Evolutionary conservation across 2,113 vertebrate species (phyloP).

Genomic region (Macquaria ambigua): DNA sequence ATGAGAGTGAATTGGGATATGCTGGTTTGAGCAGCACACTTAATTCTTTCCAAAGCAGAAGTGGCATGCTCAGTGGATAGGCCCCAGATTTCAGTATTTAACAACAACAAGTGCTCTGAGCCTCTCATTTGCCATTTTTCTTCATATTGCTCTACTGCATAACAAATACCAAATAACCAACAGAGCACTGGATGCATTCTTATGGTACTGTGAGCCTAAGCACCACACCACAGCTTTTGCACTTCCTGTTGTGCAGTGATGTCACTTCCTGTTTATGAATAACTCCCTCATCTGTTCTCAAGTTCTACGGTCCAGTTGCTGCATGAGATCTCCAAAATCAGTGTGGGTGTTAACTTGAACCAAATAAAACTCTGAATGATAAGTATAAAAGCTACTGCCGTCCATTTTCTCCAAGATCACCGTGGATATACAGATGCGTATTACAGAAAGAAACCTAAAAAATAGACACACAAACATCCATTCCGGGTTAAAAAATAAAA

Average conservation of each 20-base stretch:
- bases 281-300: slow-evolving; percentile 68
- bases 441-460: slow-evolving; percentile 46
- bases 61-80: slow-evolving; percentile 45
- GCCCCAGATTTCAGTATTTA: slow-evolving; percentile 63
- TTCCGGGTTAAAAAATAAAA: slow-evolving; percentile 55
- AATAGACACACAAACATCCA: slow-evolving; percentile 76
- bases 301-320: slow-evolving; percentile 81
- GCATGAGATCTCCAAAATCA: slow-evolving; percentile 83
- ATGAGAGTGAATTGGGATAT: slow-evolving; percentile 67
- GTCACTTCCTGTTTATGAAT: slow-evolving; percentile 80
- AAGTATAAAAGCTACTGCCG: slow-evolving; percentile 81
- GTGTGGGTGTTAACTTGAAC: slow-evolving; percentile 80
- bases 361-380: slow-evolving; percentile 80
- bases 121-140: slow-evolving; percentile 71
- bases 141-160: slow-evolving; percentile 72
- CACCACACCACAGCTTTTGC: slow-evolving; percentile 79
- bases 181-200: slow-evolving; percentile 79
- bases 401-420: slow-evolving; percentile 79
- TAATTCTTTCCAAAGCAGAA: slow-evolving; percentile 38
- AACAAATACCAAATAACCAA: slow-evolving; percentile 83
- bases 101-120: slow-evolving; percentile 63
- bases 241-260: slow-evolving; percentile 82
- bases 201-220: slow-evolving; percentile 79
- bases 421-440: slow-evolving; percentile 57
- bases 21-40: slow-evolving; percentile 66